These are phyloP conservation scores for Rotaria socialis DNA, from an alignment of 2,888 invertebrate species.

Conservation along the genomic window DNA sequence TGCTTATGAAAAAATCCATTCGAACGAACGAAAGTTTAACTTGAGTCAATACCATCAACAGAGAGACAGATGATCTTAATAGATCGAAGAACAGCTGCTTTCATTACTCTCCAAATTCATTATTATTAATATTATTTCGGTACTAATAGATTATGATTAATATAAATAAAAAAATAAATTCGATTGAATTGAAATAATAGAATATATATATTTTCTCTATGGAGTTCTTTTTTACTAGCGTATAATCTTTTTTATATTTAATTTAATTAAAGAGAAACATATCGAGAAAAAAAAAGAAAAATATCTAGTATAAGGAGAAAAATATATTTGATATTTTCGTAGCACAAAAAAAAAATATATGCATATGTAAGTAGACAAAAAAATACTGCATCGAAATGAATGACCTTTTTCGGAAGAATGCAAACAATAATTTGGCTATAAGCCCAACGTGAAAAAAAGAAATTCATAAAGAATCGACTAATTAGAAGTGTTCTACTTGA, in stretches of 20 bases:
- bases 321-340: neutral
- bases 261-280: neutral
- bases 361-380: neutral
- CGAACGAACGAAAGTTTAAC: too few species aligned
- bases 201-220: too few species aligned
- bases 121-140: too few species aligned
- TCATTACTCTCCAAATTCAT: too few species aligned
- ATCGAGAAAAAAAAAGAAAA: neutral
- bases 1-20: too few species aligned
- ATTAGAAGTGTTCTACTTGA: constrained; percentile 64
- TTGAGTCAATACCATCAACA: too few species aligned
- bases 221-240: too few species aligned
- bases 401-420: neutral
- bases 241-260: neutral
- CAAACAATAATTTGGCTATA: neutral
- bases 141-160: too few species aligned
- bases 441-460: neutral
- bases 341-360: neutral
- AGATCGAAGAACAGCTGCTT: too few species aligned
- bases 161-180: too few species aligned
- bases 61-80: too few species aligned
- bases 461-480: neutral
- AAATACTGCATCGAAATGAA: neutral
- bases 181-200: too few species aligned
- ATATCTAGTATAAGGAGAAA: neutral